Base-by-base conservation (phyloP, 2,888 invertebrate genomes). In the Hypselothyrea guttata region DNA sequence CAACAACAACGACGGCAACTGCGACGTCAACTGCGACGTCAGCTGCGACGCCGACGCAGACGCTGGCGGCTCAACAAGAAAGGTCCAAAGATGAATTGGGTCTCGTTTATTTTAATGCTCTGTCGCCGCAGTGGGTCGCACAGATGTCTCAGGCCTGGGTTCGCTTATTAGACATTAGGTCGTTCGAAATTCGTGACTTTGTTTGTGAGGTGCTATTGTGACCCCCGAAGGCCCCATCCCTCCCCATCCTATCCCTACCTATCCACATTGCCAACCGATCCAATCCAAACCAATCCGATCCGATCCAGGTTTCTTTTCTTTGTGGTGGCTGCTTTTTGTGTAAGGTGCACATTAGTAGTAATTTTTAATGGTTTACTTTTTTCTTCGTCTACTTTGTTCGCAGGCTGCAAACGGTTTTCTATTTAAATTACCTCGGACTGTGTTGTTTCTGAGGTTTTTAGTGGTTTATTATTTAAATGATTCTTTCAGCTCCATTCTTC, bases 341-440 rank as follows among this genome's bases (percentile, higher is more conserved):
- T 86, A 86, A 87, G 86, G 85, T 87, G 88, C 86, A 88, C 85
- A 88, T 88, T 88, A 87, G 87, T 81, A 86, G 79, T 88, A 86
- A 88, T 87, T 87, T 88, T 86, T 88, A 87, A 88, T 88, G 88
- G 84, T 72, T 85, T 85, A 81, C 87, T 87, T 84, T 86, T 81
- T 72, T 9, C 28, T 9, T 28, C 66, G 78, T 81, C 70, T 54
- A 75, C 51, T 75, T 76, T 78, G 78, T 83, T 71, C 63, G 79
- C 12, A 9, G 0, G 64, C 67, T 58, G 54, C 59, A 48, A 73
- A 75, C 73, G 65, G 71, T 66, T 71, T 69, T 69, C 47, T 79
- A 56, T 75, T 75, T 71, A 77, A 73, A 68, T 71, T 57, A 45
- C 16, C 46, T 38, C 38, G 22, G 22, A 22, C 22, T 22, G 22